These are phyloP conservation scores for Colostygia pectinataria DNA, from an alignment of 2,888 invertebrate genomes.

Conservation along the genomic window DNA sequence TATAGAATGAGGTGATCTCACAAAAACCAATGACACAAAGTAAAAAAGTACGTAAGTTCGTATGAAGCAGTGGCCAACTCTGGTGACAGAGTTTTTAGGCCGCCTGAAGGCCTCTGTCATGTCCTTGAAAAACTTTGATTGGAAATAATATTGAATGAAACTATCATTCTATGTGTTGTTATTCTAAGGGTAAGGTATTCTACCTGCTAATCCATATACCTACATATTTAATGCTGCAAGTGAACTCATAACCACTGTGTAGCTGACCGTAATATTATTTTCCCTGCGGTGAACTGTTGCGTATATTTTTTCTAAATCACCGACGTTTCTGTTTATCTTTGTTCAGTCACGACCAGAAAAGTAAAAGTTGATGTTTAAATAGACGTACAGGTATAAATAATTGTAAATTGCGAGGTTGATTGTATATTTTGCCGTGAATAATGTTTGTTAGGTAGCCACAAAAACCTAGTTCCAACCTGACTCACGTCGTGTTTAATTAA, in stretches of 20 bases:
- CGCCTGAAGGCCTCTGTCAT: no score
- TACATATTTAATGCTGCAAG: constrained; percentile 3
- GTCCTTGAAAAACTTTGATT: no score
- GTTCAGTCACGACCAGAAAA: constrained; percentile 58
- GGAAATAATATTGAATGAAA: no score
- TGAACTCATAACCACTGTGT: constrained; percentile 18
- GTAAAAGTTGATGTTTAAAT: constrained; percentile 61
- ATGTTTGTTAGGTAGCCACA: constrained; percentile 38
- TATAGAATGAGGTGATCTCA: no score
- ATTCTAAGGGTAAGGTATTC: not conserved
- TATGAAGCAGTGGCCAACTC: no score
- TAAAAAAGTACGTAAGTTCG: no score
- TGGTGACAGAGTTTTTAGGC: no score
- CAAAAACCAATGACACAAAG: not conserved
- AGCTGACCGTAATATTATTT: constrained; percentile 24
- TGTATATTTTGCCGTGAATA: constrained; percentile 32
- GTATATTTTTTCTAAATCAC: constrained; percentile 12
- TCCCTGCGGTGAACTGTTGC: constrained; percentile 15
- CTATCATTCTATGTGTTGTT: no score
- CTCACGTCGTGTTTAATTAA: constrained; percentile 30
- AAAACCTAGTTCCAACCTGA: constrained; percentile 48
- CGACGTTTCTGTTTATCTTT: constrained; percentile 39
- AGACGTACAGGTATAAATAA: constrained; percentile 40
- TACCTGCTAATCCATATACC: constrained; percentile 12
- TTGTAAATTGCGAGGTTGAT: constrained; percentile 33